A percentile compares a stretch with the other conserved stretches of the same genome.
These are phyloP conservation scores for Acanthosepion esculentum DNA, from an alignment of 2,888 invertebrate genomes.

Conservation along the genomic window DNA sequence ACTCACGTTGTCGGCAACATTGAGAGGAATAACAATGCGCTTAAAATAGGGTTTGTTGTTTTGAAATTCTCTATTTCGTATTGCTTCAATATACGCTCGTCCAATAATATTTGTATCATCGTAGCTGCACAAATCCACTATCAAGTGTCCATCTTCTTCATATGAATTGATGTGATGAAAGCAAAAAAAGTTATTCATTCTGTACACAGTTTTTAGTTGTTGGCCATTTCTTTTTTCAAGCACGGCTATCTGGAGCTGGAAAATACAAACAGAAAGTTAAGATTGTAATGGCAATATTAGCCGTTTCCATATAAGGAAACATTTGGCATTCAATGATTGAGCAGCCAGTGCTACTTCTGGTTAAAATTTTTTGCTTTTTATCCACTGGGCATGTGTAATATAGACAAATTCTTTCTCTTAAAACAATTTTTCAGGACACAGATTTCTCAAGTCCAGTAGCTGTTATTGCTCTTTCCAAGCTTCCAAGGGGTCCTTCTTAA, in stretches of 20 bases:
- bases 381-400: no score
- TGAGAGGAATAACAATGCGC: constrained; percentile 83
- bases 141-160: constrained; percentile 78
- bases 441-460: no score
- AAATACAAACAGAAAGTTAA: constrained; percentile 54
- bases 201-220: constrained; percentile 69
- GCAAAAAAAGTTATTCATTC: constrained; percentile 75
- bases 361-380: no score
- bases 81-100: constrained; percentile 62
- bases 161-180: constrained; percentile 84
- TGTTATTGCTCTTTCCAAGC: no score
- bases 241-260: constrained; percentile 74
- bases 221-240: constrained; percentile 74
- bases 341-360: no score
- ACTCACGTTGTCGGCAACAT: constrained; percentile 53
- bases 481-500: no score
- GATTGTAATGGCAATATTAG: no score
- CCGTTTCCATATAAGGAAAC: neutral
- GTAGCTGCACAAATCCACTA: constrained; percentile 60
- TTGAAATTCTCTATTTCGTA: constrained; percentile 37
- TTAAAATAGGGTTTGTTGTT: constrained; percentile 72
- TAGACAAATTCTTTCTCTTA: no score
- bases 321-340: no score
- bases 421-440: no score
- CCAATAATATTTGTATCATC: constrained; percentile 62